Base-by-base conservation (phyloP, 2,888 invertebrate genomes). In the Mactromeris polynyma region DNA sequence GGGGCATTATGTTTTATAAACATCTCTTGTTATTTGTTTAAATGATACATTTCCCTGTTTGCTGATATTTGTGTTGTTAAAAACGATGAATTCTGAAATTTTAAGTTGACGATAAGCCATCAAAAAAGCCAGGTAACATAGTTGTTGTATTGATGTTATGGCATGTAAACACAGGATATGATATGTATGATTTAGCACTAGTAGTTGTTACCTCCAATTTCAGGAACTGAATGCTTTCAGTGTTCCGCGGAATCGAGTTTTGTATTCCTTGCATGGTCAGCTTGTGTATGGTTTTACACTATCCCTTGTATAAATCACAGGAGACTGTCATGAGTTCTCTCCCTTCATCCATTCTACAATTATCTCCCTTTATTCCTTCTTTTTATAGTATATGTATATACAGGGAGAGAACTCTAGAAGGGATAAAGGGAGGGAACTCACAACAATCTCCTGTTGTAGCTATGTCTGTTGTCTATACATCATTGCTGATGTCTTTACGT, bases 141-240 rank as follows among this genome's bases (percentile, higher is more conserved):
- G 73, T 73, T 73, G 73, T 73, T 73, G 73, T 73, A 73, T 36
- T 19, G 19, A 31, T 19, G 17, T 51, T 78, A n/a, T 85, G 80
- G 51, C 58, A 64, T 64, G 58, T 64, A 64, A 64, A 64, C n/a
- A n/a, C 46, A 46, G 11, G 46, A 46, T 46, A 46, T 46, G 6
- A 46, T 46, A 4, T 46, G 9, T 46, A 17, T n/a, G n/a, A n/a
- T n/a, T n/a, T n/a, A n/a, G n/a, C n/a, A n/a, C n/a, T n/a, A n/a
- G n/a, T n/a, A n/a, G n/a, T n/a, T n/a, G n/a, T n/a, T n/a, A n/a
- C n/a, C n/a, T n/a, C n/a, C n/a, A n/a, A n/a, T n/a, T n/a, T n/a
- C n/a, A n/a, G n/a, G n/a, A n/a, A n/a, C 19, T 51, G 51, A 51
- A 51, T 51, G 14, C 11, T 51, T 9, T 2, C 17, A 51, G 19